Evolutionary conservation across 2,797 vertebrate genomes (phyloP), one percentile per base, ranked within the genome.

Genomic region (Sebastes oblongus): DNA sequence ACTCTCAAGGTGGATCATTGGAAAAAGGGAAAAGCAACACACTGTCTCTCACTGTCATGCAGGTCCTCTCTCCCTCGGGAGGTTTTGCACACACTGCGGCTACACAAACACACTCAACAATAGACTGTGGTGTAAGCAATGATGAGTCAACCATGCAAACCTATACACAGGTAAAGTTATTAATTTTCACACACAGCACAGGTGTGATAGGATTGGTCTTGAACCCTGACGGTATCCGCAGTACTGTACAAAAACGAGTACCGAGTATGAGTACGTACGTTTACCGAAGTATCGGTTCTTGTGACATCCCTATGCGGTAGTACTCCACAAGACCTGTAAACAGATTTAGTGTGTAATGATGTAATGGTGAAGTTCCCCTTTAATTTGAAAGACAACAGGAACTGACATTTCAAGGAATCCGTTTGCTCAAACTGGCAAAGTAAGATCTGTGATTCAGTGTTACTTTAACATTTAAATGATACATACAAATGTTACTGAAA

Each of bases 1-100:
- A 25, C 42, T 85, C 80, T 85, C 78, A 80, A 89, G 85, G 77
- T 71, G 68, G 78, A 74, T 66, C 66, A 60, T 34, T 16, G 27
- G 56, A 75, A 42, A 42, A 42, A 42, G 61, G 65, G 66, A 61
- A 42, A 76, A 79, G 74, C 58, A 64, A 8, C 73, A 72, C 25
- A 73, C 66, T 55, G 65, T 46, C 69, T 70, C 83, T 77, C 75
- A 12, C 66, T 7, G 6, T 54, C 5, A 4, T 70, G 62, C 58
- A 66, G 46, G 54, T 71, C 30, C 77, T 27, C 36, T 72, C 42
- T 64, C 65, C 56, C 55, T 22, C 9, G 1, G 62, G 62, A 81
- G 54, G 36, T 36, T 77, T 52, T 59, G 72, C 79, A 56, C 42
- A 4, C 58, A 72, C 64, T 71, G 60, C 72, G 5, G 78, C 64